A percentile compares a stretch with the other conserved stretches of the same genome.
phyloP scores from a whole-genome alignment of 2,113 vertebrate species.

The Rhea americana region DNA sequence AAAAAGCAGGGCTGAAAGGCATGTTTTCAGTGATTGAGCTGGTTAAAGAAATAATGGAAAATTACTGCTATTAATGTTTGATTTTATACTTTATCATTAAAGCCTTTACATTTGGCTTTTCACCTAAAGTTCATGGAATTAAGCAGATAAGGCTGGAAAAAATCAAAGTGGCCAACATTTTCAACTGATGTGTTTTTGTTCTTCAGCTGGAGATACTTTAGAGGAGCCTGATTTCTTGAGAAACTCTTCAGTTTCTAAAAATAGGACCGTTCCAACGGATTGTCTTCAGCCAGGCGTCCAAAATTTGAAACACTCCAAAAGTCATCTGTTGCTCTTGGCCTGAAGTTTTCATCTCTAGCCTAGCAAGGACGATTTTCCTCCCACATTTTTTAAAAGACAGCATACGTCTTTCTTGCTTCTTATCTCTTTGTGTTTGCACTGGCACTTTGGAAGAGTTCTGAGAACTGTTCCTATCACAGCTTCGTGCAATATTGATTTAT shows the following conservation, averaged over 20 bases:
- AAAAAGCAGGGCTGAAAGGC: not conserved
- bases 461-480: not conserved
- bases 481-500: not conserved
- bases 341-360: not conserved
- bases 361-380: not conserved
- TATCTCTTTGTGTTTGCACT: not conserved
- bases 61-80: not conserved
- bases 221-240: conserved; percentile 9
- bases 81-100: not conserved
- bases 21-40: not conserved
- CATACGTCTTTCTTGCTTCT: not conserved
- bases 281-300: not conserved
- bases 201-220: conserved; percentile 12
- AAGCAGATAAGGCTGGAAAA: conserved; percentile 25
- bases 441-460: not conserved
- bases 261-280: not conserved
- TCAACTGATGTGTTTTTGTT: not conserved
- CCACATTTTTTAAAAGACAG: not conserved
- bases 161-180: not conserved
- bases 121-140: not conserved
- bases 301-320: conserved; percentile 24
- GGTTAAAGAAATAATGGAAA: conserved; percentile 20
- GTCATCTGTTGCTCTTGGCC: not conserved
- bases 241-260: conserved; percentile 27
- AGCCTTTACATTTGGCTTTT: not conserved